These are phyloP conservation scores for Halcyon senegalensis DNA, from an alignment of 2,113 vertebrate species.

Conservation along the genomic window DNA sequence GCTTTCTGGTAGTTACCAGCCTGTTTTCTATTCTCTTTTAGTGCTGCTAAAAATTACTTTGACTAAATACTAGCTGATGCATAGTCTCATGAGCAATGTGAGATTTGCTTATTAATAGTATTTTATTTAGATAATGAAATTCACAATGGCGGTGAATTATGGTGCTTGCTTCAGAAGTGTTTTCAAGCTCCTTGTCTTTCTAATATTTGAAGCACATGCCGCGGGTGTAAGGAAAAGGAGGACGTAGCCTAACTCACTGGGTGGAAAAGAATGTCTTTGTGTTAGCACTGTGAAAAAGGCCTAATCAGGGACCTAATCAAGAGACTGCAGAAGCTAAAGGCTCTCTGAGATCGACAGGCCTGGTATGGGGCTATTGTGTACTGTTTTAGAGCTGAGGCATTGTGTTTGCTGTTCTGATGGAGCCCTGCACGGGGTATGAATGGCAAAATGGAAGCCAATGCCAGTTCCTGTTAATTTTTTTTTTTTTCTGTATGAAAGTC, in stretches of 20 bases:
- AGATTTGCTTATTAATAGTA: conserved; percentile 1
- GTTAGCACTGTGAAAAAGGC: background rate
- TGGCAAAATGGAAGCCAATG: conserved; percentile 13
- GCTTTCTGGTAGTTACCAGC: conserved; percentile 2
- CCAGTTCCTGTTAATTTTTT: background rate
- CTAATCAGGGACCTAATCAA: conserved; percentile 29
- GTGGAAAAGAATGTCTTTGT: background rate
- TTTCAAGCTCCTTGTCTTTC: conserved; percentile 7
- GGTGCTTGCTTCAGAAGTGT: background rate
- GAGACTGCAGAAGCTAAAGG: conserved; percentile 10
- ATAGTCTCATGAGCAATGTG: background rate
- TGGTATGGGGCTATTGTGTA: conserved; percentile 41
- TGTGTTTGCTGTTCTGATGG: conserved; percentile 17
- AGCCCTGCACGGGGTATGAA: background rate
- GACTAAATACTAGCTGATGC: background rate
- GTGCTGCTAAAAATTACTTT: background rate
- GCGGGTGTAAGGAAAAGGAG: background rate
- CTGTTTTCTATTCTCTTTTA: background rate
- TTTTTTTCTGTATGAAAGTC: background rate
- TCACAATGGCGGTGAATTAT: background rate
- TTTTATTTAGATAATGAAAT: conserved; percentile 18
- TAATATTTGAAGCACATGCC: background rate
- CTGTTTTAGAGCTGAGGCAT: conserved; percentile 9
- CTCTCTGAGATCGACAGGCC: background rate
- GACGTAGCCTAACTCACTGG: background rate